Evolutionary conservation across 2,888 invertebrate species (phyloP), one percentile per base, ranked within the genome.

Genomic region (Fragum whitleyi): DNA sequence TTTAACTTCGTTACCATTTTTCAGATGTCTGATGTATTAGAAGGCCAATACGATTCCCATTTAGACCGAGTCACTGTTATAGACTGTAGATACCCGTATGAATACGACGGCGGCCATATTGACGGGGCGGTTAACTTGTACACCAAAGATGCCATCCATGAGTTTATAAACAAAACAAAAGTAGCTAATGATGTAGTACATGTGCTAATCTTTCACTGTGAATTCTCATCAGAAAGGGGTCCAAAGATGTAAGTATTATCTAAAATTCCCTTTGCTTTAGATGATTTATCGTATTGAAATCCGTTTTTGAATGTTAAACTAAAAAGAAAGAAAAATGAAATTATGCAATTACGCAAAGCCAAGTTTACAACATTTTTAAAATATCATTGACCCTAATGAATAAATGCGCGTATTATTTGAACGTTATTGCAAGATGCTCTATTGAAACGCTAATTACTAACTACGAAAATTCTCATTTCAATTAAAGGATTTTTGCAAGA

Each of bases 81-180:
- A 70, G 99, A 99, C 94, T 98, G 98, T 92, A 96, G 99, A 86
- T 99, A 98, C 94, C 98, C 98, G 0, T 99, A 98, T 94, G 99
- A 99, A 94, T 99, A 94, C 93, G 96, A 96, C 0, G 98, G 97
- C 5, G 99, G 99, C 0, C 99, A 99, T 93, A 53, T 67, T 21
- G 16, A 55, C 29, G 55, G 62, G 19, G 74, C 74, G 6, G 21
- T 74, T 16, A 74, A 74, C 74, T 36, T 74, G 55, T 74, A 67
- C 67, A 74, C 67, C 21, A 65, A 55, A 32, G 67, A 53, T 53
- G 32, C 55, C n/a, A 55, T 55, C 16, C 55, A 71, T 23, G 3
- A 19, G 32, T 61, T 72, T 39, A 59, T 72, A 11, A 42, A 59
- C 42, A 32, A 71, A 14, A 47, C 72, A 16, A 39, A 61, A 26